A percentile compares a stretch with the other conserved stretches of the same genome.
Conservation (phyloP, 2,113 vertebrate species). For the Seriola quinqueradiata region DNA sequence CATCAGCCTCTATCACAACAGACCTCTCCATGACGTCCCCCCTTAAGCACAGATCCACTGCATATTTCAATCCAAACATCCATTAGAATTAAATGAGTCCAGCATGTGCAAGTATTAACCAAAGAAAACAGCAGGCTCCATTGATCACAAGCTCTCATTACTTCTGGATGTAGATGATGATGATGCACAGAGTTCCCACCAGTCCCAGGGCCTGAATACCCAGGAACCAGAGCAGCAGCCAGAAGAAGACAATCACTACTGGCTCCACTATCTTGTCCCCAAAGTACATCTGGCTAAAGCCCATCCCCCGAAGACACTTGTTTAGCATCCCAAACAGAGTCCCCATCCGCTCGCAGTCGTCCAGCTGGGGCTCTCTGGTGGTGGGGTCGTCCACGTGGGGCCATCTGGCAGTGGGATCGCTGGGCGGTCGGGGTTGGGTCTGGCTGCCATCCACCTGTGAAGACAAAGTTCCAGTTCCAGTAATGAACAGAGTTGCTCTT, state of each 20-base stretch:
- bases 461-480: neutral
- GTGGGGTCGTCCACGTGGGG: slow-evolving; percentile 35
- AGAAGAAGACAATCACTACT: slow-evolving; percentile 93
- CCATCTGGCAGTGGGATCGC: slow-evolving; percentile 8
- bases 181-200: slow-evolving; percentile 95
- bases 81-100: slow-evolving; percentile 7
- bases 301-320: slow-evolving; percentile 91
- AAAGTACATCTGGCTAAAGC: slow-evolving; percentile 96
- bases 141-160: slow-evolving; percentile 58
- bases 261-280: slow-evolving; percentile 96
- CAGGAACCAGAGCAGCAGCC: slow-evolving; percentile 96
- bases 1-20: neutral
- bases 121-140: slow-evolving; percentile 2
- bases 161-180: slow-evolving; percentile 97
- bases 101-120: neutral
- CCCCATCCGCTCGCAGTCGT: slow-evolving; percentile 95
- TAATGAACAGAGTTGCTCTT: too few relatives aligned
- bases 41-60: slow-evolving; percentile 9
- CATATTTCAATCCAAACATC: neutral
- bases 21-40: neutral
- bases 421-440: slow-evolving; percentile 6
- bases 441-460: slow-evolving; percentile 34
- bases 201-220: slow-evolving; percentile 95
- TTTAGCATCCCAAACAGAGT: slow-evolving; percentile 97
- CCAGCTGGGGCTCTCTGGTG: slow-evolving; percentile 74